Percentiles rank a stretch among this genome's conserved stretches.
phyloP scores from a whole-genome alignment of 2,113 vertebrate genomes.

The Sceloporus tristichus region DNA sequence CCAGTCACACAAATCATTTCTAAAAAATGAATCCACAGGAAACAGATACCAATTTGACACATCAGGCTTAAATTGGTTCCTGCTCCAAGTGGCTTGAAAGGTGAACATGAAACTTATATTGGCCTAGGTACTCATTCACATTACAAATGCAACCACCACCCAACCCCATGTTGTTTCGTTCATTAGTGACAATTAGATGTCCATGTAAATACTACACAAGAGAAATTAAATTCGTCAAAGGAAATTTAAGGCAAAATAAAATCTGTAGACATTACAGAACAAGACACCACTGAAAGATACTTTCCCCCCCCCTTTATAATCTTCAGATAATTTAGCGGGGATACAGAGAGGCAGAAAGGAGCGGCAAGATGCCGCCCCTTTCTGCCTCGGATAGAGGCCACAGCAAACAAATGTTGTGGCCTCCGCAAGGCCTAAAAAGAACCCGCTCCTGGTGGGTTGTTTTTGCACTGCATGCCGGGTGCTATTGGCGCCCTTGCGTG shows the following conservation, averaged over 20 bases:
- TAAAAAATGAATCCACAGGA: not conserved
- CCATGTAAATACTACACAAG: not conserved
- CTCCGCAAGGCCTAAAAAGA: too few relatives aligned
- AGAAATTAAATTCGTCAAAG: conserved; percentile 6
- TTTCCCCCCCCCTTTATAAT: too few relatives aligned
- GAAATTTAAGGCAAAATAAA: not conserved
- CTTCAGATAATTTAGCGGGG: not conserved
- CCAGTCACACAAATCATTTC: not conserved
- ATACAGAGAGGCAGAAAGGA: too few relatives aligned
- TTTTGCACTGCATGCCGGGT: too few relatives aligned
- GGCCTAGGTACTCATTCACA: not conserved
- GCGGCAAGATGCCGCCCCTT: too few relatives aligned
- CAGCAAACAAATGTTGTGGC: too few relatives aligned
- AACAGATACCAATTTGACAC: not conserved
- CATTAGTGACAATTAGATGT: conserved; percentile 1
- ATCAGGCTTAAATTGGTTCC: not conserved
- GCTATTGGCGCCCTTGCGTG: too few relatives aligned
- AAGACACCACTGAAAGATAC: not conserved
- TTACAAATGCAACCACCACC: not conserved
- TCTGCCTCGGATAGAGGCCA: too few relatives aligned
- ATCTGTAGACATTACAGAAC: not conserved
- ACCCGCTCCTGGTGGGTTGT: too few relatives aligned
- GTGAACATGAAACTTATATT: not conserved
- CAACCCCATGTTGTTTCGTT: not conserved
- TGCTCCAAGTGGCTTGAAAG: not conserved